Evolutionary conservation across 2,113 vertebrate species (phyloP).

Genomic region (sheep (Ovis aries)): ARS-UI_Ramb_v3.0 NC_056054.1:197343501-197344000

Average conservation of each 20-base stretch:
- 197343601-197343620: not conserved
- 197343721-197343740: not conserved
- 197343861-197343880: not conserved
- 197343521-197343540: not conserved
- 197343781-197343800: not conserved
- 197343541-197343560: not conserved
- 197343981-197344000: not conserved
- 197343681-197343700: not conserved
- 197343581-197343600: not conserved
- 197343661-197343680: not conserved
- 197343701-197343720: not conserved
- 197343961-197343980: not conserved
- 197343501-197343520: not conserved
- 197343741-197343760: not conserved
- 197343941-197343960: too few species aligned
- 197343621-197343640: not conserved
- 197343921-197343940: not conserved
- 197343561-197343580: not conserved
- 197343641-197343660: not conserved
- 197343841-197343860: not conserved
- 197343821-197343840: not conserved
- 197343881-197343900: not conserved
- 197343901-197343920: not conserved
- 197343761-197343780: not conserved
- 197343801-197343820: not conserved